A percentile compares a stretch with the other conserved stretches of the same genome.
Conservation (phyloP, 2,797 vertebrate species). For the Anguilla marmorata region DNA sequence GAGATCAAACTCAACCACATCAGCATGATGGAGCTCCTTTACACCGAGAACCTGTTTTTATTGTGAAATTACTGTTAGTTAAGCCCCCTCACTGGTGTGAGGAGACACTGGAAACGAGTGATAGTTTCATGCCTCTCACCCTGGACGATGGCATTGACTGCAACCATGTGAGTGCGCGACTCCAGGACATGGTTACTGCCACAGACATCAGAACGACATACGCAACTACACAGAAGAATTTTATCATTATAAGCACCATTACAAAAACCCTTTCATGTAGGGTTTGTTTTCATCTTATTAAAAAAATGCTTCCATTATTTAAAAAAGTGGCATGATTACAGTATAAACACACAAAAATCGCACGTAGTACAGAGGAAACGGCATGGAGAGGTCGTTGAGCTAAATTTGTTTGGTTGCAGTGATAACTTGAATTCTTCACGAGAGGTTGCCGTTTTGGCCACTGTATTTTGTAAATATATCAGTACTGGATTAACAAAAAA, state of each 20-base stretch:
- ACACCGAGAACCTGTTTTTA: conserved; percentile 90
- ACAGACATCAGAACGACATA: conserved; percentile 88
- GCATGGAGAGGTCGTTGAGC: conserved; percentile 85
- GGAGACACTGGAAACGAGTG: conserved; percentile 71
- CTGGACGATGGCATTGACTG: conserved; percentile 79
- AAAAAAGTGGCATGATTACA: conserved; percentile 98
- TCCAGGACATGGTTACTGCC: conserved; percentile 89
- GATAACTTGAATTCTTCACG: conserved; percentile 55
- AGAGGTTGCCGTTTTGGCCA: conserved; percentile 82
- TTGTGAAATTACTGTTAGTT: conserved; percentile 94
- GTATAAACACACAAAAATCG: conserved; percentile 99
- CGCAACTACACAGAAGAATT: conserved; percentile 97
- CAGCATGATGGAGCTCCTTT: conserved; percentile 50
- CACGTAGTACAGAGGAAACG: conserved; percentile 91
- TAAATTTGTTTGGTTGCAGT: conserved; percentile 87
- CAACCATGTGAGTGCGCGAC: conserved; percentile 81
- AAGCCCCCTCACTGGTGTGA: conserved; percentile 82
- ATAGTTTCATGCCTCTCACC: conserved; percentile 51
- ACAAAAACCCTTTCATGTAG: conserved; percentile 86
- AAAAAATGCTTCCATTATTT: conserved; percentile 95
- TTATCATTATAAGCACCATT: conserved; percentile 99
- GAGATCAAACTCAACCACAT: conserved; percentile 51
- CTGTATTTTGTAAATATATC: conserved; percentile 88
- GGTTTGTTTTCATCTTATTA: conserved; percentile 85
- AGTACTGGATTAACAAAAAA: conserved; percentile 96